Base-by-base conservation (phyloP, 1,140 invertebrate species). In the Drosophila arizonae region DNA sequence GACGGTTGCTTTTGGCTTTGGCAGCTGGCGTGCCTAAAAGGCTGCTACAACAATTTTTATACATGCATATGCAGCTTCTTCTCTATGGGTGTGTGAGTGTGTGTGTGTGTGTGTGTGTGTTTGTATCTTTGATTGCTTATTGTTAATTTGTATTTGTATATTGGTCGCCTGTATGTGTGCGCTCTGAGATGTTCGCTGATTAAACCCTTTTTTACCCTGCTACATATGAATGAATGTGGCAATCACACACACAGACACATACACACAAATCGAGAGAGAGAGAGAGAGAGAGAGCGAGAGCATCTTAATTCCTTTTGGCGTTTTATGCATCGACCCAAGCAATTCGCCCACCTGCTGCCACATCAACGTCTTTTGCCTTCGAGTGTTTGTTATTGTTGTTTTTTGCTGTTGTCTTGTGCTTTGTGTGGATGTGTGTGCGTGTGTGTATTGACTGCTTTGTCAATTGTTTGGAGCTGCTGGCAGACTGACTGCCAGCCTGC, bases 91-190 rank as follows among this genome's bases (percentile, higher is more conserved):
- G 57, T 46, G 45, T 76, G 63, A 69, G 71, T 74, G 63, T 43
- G 41, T 62, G 45, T 76, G 63, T 74, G 71, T 74, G 63, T 43
- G 41, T 62, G 62, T 46, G 51, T 76, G 70, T 74, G 76, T 80
- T 62, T 77, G 68, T 73, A 75, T 87, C 82, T 87, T 88, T 88
- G 84, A 88, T 89, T 88, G 84, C 84, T 88, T 88, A 88, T 88
- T 88, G 84, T 88, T 88, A 88, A 88, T 88, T 88, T 88, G 84
- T 88, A 88, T 88, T 89, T 88, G 77, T 80, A 70, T 86, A 84
- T 88, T 82, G 81, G 68, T 70, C 52, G 26, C 30, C 36, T 71
- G 70, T 41, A 45, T 54, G 48, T 43, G 15, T 54, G 67, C 46
- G 46, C 64, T 63, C 58, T 68, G 76, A 64, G 64, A 77, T 67